phyloP scores from a whole-genome alignment of 2,113 vertebrate genomes.

The Prochilodus magdalenae region DNA sequence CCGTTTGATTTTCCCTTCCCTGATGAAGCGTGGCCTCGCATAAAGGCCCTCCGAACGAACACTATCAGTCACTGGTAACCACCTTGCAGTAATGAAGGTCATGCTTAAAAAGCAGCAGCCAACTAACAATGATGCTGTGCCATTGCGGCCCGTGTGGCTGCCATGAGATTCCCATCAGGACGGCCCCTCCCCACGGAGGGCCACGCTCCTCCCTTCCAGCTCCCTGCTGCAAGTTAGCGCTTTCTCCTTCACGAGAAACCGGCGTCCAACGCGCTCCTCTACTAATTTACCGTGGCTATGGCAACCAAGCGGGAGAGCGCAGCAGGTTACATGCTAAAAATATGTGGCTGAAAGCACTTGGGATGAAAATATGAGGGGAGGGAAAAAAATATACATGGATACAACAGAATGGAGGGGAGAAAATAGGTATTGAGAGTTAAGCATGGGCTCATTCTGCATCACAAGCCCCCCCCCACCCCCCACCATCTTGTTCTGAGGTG shows the following conservation, averaged over 20 bases:
- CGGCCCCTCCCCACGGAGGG: slow-evolving; percentile 22
- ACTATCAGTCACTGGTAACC: slow-evolving; percentile 1
- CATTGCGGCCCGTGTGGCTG: neutral
- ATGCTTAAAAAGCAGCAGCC: slow-evolving; percentile 28
- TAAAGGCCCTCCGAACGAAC: too few relatives aligned
- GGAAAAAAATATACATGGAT: slow-evolving; percentile 54
- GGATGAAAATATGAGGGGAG: slow-evolving; percentile 54
- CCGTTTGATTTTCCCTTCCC: too few relatives aligned
- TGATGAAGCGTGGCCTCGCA: too few relatives aligned
- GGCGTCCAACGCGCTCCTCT: slow-evolving; percentile 53
- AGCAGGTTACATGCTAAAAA: slow-evolving; percentile 67
- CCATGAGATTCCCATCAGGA: slow-evolving; percentile 42
- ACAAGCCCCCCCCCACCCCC: neutral
- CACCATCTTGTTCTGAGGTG: neutral
- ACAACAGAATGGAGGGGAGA: slow-evolving; percentile 53
- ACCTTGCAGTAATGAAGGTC: slow-evolving; percentile 34
- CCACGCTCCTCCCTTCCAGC: slow-evolving; percentile 11
- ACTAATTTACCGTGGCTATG: slow-evolving; percentile 70
- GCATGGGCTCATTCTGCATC: slow-evolving; percentile 13
- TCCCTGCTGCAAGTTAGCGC: slow-evolving; percentile 49
- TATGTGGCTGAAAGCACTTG: slow-evolving; percentile 55
- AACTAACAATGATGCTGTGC: neutral
- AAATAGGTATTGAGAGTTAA: slow-evolving; percentile 47
- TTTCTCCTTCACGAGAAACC: slow-evolving; percentile 58
- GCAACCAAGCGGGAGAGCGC: slow-evolving; percentile 67